Conservation (phyloP, 2,797 vertebrate genomes). For the Rhynchonycteris naso region DNA sequence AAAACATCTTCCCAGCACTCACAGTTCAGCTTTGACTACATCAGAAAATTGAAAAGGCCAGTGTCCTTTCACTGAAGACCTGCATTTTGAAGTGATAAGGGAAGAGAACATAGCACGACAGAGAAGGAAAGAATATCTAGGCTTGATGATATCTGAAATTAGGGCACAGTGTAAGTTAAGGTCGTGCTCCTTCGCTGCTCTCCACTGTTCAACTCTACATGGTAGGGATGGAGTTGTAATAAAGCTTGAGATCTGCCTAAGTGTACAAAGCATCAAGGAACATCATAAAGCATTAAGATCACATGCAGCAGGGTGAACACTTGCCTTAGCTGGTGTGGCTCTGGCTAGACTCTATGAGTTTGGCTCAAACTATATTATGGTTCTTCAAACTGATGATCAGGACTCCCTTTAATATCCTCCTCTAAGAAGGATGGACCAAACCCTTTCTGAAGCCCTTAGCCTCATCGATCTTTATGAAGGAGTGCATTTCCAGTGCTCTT, state of each 20-base stretch:
- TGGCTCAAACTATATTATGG: background rate
- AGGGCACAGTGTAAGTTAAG: background rate
- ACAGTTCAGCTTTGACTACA: background rate
- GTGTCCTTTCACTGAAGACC: background rate
- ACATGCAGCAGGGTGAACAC: background rate
- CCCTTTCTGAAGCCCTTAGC: background rate
- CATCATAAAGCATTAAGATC: background rate
- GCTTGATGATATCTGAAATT: background rate
- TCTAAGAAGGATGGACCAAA: background rate
- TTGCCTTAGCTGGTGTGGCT: background rate
- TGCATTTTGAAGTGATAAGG: background rate
- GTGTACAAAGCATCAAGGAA: background rate
- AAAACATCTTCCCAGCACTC: background rate
- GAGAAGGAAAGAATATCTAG: background rate
- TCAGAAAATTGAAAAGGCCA: background rate
- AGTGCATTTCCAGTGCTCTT: background rate
- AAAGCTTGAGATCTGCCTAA: constrained; percentile 10
- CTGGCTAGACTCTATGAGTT: background rate
- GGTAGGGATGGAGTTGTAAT: background rate
- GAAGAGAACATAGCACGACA: background rate
- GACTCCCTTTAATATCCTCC: background rate
- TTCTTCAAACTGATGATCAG: background rate
- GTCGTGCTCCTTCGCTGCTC: background rate
- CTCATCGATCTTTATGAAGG: background rate
- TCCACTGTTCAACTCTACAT: constrained; percentile 16